These are phyloP conservation scores for Lerema accius DNA, from an alignment of 1,140 invertebrate genomes.

Conservation along the genomic window DNA sequence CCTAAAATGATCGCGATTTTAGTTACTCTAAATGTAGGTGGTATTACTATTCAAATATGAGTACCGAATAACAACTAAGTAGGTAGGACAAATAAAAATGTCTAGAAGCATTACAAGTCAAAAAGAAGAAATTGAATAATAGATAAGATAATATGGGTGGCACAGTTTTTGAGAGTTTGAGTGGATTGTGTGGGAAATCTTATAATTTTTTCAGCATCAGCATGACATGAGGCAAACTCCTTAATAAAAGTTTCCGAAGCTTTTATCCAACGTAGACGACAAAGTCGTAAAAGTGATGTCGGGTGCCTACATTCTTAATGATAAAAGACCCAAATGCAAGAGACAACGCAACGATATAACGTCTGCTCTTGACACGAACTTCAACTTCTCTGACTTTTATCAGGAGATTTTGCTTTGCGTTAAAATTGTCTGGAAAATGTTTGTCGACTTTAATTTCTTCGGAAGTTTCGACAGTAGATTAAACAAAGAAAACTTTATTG, in stretches of 20 bases:
- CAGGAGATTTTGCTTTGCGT: conserved; percentile 18
- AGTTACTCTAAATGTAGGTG: no score
- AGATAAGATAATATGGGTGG: neutral
- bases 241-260: conserved; percentile 26
- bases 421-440: conserved; percentile 14
- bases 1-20: no score
- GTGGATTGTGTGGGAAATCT: conserved; percentile 6
- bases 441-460: conserved; percentile 18
- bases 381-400: conserved; percentile 29
- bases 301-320: conserved; percentile 28
- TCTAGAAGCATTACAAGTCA: neutral
- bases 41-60: no score
- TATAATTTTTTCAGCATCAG: conserved; percentile 18
- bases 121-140: neutral
- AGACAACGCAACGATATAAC: conserved; percentile 25
- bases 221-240: conserved; percentile 18
- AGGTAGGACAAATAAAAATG: no score
- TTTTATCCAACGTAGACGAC: conserved; percentile 22
- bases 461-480: neutral
- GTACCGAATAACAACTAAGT: no score
- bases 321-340: conserved; percentile 31
- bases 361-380: conserved; percentile 27
- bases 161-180: conserved; percentile 10
- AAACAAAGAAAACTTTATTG: neutral
- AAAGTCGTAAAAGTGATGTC: conserved; percentile 27